Percentiles rank a stretch among this genome's conserved stretches.
These are phyloP conservation scores for Hipparchia sbordonii DNA, from an alignment of 2,888 invertebrate genomes.

Conservation along the genomic window DNA sequence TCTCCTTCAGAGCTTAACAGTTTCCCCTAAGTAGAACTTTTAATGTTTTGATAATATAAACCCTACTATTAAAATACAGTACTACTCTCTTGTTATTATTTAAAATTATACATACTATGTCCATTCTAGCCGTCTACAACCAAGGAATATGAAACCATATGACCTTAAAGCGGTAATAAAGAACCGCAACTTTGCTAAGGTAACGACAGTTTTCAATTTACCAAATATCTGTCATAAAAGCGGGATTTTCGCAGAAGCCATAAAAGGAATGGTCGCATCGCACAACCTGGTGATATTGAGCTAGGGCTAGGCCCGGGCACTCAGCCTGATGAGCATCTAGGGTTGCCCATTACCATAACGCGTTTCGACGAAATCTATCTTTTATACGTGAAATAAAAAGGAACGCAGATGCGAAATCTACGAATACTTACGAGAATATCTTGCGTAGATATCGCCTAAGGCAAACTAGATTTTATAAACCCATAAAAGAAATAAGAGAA, in stretches of 20 bases:
- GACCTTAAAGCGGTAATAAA: constrained; percentile 5
- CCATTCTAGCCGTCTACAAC: not conserved
- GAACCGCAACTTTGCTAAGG: constrained; percentile 13
- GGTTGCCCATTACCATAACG: constrained; percentile 45
- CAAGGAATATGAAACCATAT: not conserved
- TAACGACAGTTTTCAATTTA: constrained; percentile 41
- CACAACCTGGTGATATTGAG: constrained; percentile 51
- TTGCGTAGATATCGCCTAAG: not conserved
- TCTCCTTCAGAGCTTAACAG: too few species aligned
- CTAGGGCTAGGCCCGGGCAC: constrained; percentile 51
- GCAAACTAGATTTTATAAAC: not conserved
- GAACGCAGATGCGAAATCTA: constrained; percentile 21
- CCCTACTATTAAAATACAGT: too few species aligned
- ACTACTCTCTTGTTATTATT: too few species aligned
- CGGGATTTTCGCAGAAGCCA: constrained; percentile 54
- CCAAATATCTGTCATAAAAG: constrained; percentile 46
- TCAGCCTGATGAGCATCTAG: constrained; percentile 62
- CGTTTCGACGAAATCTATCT: constrained; percentile 24
- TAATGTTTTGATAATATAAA: too few species aligned
- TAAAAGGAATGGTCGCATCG: constrained; percentile 55
- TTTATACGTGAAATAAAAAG: constrained; percentile 30
- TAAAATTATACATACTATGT: too few species aligned
- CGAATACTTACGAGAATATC: not conserved
- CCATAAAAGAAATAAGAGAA: not conserved
- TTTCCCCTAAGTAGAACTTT: too few species aligned